Evolutionary conservation across 2,113 vertebrate genomes (phyloP).

Genomic region (Alosa alosa): DNA sequence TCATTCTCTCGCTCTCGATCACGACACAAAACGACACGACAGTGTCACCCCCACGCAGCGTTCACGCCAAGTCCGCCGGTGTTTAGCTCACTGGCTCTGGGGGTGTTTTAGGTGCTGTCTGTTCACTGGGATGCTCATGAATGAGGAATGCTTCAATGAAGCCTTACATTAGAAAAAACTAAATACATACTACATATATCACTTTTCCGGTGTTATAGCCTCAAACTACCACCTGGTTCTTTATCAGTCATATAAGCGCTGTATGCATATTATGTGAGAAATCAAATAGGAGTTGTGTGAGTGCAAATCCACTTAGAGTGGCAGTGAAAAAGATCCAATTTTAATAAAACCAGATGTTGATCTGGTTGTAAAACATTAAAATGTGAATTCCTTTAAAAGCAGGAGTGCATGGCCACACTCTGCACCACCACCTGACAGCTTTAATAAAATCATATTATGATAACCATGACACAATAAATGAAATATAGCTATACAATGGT

Average conservation of each 20-base stretch:
- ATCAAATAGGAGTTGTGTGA: neutral
- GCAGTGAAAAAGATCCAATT: neutral
- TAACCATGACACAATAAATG: neutral
- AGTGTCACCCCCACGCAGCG: neutral
- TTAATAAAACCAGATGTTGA: neutral
- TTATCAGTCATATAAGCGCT: neutral
- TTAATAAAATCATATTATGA: neutral
- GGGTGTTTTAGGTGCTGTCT: neutral
- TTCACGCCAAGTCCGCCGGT: neutral
- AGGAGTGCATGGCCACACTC: neutral
- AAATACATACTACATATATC: neutral
- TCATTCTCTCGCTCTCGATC: neutral
- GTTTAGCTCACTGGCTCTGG: neutral
- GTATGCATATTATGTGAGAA: neutral
- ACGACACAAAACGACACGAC: conserved; percentile 8
- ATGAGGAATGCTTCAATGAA: neutral
- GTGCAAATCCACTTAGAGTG: neutral
- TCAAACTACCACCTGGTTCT: neutral
- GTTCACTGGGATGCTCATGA: neutral
- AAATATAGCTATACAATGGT: no score
- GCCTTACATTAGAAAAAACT: neutral
- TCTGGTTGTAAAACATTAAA: neutral
- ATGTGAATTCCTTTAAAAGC: no score
- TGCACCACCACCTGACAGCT: neutral
- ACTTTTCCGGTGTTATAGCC: neutral